Conservation (phyloP, 1,140 invertebrate species). For the Drosophila mayri region DNA sequence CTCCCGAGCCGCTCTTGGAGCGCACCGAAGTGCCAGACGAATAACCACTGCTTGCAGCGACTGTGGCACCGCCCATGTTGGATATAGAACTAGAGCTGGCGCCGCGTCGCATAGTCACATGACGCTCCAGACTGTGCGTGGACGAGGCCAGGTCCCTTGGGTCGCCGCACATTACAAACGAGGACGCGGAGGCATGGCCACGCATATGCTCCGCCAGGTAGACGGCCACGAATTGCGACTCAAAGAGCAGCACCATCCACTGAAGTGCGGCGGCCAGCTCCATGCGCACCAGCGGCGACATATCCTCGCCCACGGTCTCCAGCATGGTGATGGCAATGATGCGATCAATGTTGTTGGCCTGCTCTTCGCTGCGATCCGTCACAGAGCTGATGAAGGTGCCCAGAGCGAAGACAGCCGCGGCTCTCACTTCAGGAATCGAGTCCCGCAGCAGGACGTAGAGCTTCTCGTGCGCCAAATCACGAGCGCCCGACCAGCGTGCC, state of each 20-base stretch:
- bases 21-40: constrained; percentile 43
- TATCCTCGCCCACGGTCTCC: constrained; percentile 92
- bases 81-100: constrained; percentile 84
- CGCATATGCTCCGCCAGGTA: constrained; percentile 86
- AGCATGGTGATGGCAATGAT: constrained; percentile 94
- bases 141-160: constrained; percentile 38
- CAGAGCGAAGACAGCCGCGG: constrained; percentile 95
- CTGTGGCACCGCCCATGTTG: constrained; percentile 59
- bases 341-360: constrained; percentile 97
- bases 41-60: neutral
- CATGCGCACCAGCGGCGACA: constrained; percentile 94
- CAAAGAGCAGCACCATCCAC: constrained; percentile 96
- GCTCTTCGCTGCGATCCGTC: constrained; percentile 93
- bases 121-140: constrained; percentile 78
- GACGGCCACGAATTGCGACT: constrained; percentile 94
- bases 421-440: constrained; percentile 94
- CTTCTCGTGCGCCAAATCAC: constrained; percentile 98
- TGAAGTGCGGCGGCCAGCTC: constrained; percentile 93
- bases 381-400: constrained; percentile 96
- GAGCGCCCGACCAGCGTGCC: constrained; percentile 97
- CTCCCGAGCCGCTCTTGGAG: constrained; percentile 54
- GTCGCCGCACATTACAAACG: constrained; percentile 65
- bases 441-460: constrained; percentile 92
- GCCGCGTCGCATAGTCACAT: constrained; percentile 75
- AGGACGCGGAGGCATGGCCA: constrained; percentile 35